These are phyloP conservation scores for Clamator glandarius DNA, from an alignment of 2,797 vertebrate genomes.

Conservation along the genomic window DNA sequence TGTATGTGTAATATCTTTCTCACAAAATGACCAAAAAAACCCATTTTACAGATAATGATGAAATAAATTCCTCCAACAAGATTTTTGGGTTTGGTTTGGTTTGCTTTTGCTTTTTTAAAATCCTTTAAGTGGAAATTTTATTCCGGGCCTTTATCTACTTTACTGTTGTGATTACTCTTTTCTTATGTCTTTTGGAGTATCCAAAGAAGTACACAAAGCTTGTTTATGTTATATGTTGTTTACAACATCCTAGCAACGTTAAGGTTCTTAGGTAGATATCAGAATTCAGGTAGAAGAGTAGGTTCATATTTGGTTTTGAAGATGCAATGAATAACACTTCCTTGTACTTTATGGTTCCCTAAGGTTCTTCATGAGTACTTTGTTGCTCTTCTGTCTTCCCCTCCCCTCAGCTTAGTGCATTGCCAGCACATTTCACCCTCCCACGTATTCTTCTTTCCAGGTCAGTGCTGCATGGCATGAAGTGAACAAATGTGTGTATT, in stretches of 20 bases:
- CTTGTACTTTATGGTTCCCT: neutral
- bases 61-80: neutral
- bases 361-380: neutral
- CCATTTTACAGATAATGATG: neutral
- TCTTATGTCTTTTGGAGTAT: neutral
- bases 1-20: neutral
- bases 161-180: neutral
- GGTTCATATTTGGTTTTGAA: neutral
- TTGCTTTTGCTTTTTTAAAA: neutral
- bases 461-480: constrained; percentile 54
- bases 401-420: constrained; percentile 6
- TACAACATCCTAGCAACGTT: neutral
- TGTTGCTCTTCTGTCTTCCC: neutral
- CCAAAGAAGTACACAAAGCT: neutral
- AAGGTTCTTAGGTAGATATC: neutral
- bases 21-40: neutral
- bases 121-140: neutral
- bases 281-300: neutral
- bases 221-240: rapidly evolving
- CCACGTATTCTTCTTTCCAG: constrained; percentile 57
- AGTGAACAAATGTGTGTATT: constrained; percentile 69
- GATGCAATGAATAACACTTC: neutral
- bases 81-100: neutral
- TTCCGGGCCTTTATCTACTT: neutral
- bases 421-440: constrained; percentile 55